phyloP scores from a whole-genome alignment of 2,797 vertebrate species.

The Melanogrammus aeglefinus region DNA sequence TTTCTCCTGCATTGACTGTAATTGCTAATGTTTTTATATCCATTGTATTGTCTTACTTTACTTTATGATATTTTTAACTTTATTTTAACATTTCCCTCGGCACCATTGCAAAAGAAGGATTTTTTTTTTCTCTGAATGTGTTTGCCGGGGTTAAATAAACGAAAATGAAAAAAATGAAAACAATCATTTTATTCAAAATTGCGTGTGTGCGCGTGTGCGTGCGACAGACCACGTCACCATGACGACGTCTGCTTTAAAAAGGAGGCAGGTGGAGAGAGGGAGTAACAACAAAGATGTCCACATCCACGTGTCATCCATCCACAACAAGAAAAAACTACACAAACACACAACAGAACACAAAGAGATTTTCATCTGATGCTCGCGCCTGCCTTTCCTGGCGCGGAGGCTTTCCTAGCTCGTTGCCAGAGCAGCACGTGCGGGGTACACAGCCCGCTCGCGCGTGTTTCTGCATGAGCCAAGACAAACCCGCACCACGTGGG shows the following conservation, averaged over 20 bases:
- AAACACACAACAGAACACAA: not conserved
- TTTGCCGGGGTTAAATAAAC: no score
- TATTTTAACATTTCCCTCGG: no score
- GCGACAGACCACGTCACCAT: not conserved
- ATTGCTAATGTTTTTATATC: no score
- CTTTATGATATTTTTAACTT: no score
- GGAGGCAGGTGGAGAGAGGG: not conserved
- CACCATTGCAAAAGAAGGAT: no score
- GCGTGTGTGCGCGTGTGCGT: no score
- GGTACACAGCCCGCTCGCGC: not conserved
- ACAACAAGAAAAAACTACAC: not conserved
- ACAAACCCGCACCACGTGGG: constrained; percentile 9
- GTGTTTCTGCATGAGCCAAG: no score
- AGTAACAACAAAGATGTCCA: not conserved
- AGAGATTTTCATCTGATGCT: constrained; percentile 11
- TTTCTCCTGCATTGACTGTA: no score
- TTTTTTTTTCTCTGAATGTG: no score
- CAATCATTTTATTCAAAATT: no score
- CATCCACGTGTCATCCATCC: not conserved
- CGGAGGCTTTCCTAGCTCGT: constrained; percentile 13
- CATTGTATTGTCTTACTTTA: no score
- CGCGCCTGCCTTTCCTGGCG: constrained; percentile 52
- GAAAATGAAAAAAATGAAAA: no score
- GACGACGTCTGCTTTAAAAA: not conserved
- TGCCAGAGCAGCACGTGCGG: constrained; percentile 66